These are phyloP conservation scores for Anguilla rostrata DNA, from an alignment of 2,113 vertebrate species.

Conservation along the genomic window DNA sequence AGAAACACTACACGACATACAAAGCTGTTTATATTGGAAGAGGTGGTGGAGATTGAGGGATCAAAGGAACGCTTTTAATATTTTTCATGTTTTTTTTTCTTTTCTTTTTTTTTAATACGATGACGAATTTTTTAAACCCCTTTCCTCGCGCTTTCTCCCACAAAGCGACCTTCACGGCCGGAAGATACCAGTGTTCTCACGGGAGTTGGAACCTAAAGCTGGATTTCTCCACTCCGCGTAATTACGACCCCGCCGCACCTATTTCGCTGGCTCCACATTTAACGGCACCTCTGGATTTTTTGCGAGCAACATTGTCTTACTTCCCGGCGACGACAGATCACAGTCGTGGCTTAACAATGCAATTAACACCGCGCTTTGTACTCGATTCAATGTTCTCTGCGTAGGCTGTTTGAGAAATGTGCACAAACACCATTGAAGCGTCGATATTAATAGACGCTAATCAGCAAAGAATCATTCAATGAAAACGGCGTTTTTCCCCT, in stretches of 20 bases:
- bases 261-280: neutral
- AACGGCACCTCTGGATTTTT: neutral
- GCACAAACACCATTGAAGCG: neutral
- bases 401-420: neutral
- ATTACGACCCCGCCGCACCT: neutral
- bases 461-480: neutral
- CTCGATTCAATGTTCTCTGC: neutral
- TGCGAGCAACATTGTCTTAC: neutral
- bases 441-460: neutral
- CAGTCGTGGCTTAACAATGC: neutral
- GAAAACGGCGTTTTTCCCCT: neutral
- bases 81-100: neutral
- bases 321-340: neutral
- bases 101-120: neutral
- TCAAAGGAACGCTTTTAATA: neutral
- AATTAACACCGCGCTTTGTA: neutral
- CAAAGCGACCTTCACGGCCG: neutral
- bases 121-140: neutral
- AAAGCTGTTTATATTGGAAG: slow-evolving; percentile 9
- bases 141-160: neutral
- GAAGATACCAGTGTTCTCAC: neutral
- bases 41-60: slow-evolving; percentile 30
- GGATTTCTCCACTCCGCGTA: neutral
- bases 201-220: neutral
- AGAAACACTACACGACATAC: neutral